Conservation (phyloP, 2,888 invertebrate species). For the Cylindroiulus punctatus region DNA sequence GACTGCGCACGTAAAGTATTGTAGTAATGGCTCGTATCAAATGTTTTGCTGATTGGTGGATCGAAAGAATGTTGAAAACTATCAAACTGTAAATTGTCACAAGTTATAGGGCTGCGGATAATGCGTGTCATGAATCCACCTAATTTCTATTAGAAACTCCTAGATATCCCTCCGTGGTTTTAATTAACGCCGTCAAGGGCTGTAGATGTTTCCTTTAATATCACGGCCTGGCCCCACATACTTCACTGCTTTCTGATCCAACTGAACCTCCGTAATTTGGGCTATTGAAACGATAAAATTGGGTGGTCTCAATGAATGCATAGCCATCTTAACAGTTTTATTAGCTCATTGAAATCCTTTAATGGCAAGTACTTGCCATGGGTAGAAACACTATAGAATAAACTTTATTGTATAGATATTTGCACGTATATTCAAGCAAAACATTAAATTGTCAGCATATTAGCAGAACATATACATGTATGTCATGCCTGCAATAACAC, state of each 20-base stretch:
- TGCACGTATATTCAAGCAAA: too few species aligned
- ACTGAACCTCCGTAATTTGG: background rate
- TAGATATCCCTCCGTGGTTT: slow-evolving; percentile 17
- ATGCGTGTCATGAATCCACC: slow-evolving; percentile 13
- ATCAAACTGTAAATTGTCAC: slow-evolving; percentile 31
- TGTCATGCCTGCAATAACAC: too few species aligned
- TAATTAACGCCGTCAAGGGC: slow-evolving; percentile 24
- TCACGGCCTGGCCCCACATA: background rate
- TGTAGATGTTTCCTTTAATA: slow-evolving; percentile 17
- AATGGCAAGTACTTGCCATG: background rate
- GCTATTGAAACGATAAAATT: background rate
- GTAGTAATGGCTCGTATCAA: background rate
- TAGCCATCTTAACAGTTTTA: background rate
- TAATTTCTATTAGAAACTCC: slow-evolving; percentile 13
- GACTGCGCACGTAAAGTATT: background rate
- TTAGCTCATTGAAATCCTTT: background rate
- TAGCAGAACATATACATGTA: too few species aligned
- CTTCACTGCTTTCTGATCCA: background rate
- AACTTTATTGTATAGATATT: too few species aligned
- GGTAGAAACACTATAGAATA: background rate
- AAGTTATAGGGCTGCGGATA: slow-evolving; percentile 5
- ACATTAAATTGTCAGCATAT: too few species aligned
- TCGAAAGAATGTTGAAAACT: slow-evolving; percentile 30
- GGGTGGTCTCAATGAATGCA: background rate
- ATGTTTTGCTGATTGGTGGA: background rate